Conservation (phyloP, 2,797 vertebrate genomes). For the Chelonia mydas region DNA sequence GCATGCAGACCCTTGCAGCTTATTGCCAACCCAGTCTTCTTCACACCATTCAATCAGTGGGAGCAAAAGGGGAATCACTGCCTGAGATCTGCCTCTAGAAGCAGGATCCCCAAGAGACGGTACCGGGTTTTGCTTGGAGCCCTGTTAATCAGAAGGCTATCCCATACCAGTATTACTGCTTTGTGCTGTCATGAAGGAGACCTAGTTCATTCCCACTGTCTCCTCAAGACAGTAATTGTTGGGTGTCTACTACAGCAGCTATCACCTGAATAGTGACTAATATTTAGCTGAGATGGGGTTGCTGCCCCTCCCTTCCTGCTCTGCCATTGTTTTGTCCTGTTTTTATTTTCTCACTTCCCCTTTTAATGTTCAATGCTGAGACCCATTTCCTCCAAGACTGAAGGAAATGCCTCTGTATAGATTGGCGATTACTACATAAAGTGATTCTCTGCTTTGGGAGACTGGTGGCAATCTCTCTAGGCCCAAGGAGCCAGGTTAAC, state of each 20-base stretch:
- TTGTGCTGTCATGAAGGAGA: not conserved
- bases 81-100: not conserved
- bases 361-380: not conserved
- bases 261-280: not conserved
- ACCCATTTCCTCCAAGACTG: not conserved
- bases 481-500: not conserved
- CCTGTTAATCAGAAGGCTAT: not conserved
- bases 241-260: not conserved
- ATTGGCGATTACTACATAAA: not conserved
- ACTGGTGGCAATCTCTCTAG: not conserved
- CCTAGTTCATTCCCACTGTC: not conserved
- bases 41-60: not conserved
- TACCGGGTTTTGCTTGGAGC: not conserved
- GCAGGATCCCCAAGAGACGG: not conserved
- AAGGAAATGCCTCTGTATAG: not conserved
- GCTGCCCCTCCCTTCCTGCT: conserved; percentile 16
- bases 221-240: not conserved
- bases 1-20: not conserved
- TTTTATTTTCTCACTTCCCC: not conserved
- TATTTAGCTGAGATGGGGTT: not conserved
- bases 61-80: not conserved
- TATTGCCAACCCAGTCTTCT: not conserved
- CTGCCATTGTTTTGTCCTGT: not conserved
- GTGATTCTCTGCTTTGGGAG: fast-evolving
- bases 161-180: not conserved